These are phyloP conservation scores for Dasyurus viverrinus DNA, from an alignment of 2,113 vertebrate species.

Conservation along the genomic window DNA sequence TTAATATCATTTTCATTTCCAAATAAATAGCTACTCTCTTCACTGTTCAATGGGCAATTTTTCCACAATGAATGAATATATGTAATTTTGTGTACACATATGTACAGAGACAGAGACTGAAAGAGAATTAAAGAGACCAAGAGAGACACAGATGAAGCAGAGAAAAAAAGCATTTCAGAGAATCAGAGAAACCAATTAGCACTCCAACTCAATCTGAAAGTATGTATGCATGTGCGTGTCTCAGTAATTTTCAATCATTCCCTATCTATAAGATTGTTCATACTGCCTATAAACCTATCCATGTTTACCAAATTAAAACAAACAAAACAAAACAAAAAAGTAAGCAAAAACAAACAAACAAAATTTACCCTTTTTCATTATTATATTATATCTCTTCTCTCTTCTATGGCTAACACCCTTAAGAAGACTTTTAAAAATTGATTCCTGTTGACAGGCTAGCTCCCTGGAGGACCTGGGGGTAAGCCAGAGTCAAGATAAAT, in stretches of 20 bases:
- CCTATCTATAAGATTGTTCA: too few species aligned
- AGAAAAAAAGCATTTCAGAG: neutral
- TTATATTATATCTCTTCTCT: neutral
- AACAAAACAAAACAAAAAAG: too few species aligned
- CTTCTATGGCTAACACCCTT: neutral
- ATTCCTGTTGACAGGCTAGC: neutral
- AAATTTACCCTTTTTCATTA: too few species aligned
- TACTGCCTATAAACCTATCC: too few species aligned
- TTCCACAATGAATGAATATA: neutral
- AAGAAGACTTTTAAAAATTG: neutral
- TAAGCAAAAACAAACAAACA: too few species aligned
- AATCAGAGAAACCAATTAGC: neutral
- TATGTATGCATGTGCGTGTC: neutral
- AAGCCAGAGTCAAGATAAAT: too few species aligned
- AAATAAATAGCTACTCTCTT: neutral
- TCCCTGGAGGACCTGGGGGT: too few species aligned
- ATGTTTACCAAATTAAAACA: too few species aligned
- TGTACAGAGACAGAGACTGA: neutral
- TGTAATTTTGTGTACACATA: neutral
- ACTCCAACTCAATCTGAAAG: neutral
- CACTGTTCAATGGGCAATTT: neutral
- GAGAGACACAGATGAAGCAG: too few species aligned
- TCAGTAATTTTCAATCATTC: too few species aligned
- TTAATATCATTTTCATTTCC: neutral
- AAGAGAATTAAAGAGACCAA: too few species aligned